These are phyloP conservation scores for Rhagonycha lutea DNA, from an alignment of 2,888 invertebrate genomes.

Conservation along the genomic window DNA sequence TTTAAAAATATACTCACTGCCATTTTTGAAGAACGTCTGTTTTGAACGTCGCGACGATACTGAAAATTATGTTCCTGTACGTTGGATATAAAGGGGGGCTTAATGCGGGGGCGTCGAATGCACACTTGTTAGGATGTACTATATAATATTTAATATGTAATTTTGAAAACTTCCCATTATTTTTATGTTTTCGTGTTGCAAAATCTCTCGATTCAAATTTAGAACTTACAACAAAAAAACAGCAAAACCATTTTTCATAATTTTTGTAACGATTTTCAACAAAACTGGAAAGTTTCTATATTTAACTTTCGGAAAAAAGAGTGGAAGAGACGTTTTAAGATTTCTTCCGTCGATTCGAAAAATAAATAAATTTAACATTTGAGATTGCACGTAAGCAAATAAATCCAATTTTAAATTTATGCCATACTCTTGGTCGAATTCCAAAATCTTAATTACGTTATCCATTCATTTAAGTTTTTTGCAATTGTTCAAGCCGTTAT, in stretches of 20 bases:
- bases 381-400: not conserved
- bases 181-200: not conserved
- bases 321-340: not conserved
- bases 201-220: not conserved
- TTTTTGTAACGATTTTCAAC: not conserved
- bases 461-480: not conserved
- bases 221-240: not conserved
- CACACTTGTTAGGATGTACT: slow-evolving; percentile 23
- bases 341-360: not conserved
- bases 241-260: not conserved
- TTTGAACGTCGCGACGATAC: slow-evolving; percentile 59
- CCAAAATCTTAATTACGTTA: not conserved
- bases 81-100: slow-evolving; percentile 19
- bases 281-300: not conserved
- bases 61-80: slow-evolving; percentile 49
- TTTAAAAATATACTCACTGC: slow-evolving; percentile 45
- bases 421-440: not conserved
- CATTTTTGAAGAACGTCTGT: slow-evolving; percentile 44
- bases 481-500: not conserved
- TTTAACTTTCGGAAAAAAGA: not conserved
- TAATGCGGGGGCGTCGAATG: slow-evolving; percentile 25
- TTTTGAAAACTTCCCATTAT: not conserved
- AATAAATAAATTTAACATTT: not conserved
- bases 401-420: not conserved
- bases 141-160: not conserved